Evolutionary conservation across 2,797 vertebrate species (phyloP).

Genomic region (Florisuga fusca): DNA sequence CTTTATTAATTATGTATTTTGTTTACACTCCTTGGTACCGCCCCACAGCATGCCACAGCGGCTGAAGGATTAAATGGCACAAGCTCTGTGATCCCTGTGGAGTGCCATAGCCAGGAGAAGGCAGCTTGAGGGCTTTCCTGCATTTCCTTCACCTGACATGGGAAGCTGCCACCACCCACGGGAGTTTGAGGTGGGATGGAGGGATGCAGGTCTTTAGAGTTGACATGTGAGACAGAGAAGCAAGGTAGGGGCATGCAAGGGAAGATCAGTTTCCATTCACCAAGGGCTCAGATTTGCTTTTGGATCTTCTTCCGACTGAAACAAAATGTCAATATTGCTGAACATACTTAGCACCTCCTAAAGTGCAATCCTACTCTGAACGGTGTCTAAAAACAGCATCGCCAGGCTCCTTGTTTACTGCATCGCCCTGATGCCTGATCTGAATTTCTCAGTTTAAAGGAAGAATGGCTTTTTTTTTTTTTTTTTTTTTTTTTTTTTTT

Average conservation of each 20-base stretch:
- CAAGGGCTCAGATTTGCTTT: conserved; percentile 27
- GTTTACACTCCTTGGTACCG: conserved; percentile 6
- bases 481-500: too few species aligned
- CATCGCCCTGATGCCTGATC: not conserved
- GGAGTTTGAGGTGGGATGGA: not conserved
- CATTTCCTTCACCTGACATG: accelerated
- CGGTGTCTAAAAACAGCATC: conserved; percentile 18
- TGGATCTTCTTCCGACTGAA: not conserved
- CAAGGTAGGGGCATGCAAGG: not conserved
- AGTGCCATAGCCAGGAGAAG: accelerated
- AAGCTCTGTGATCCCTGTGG: not conserved
- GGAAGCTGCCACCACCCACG: not conserved
- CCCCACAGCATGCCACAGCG: not conserved
- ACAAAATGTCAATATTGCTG: conserved; percentile 44
- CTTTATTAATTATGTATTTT: conserved; percentile 70
- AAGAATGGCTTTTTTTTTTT: not conserved
- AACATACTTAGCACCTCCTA: conserved; percentile 51
- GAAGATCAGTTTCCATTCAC: conserved; percentile 13
- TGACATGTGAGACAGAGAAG: accelerated
- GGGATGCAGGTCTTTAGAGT: not conserved
- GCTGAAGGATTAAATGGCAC: not conserved
- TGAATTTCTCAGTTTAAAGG: not conserved
- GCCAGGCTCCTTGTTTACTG: conserved; percentile 21
- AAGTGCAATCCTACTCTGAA: conserved; percentile 10
- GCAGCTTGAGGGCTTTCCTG: not conserved